Evolutionary conservation across 1,140 invertebrate species (phyloP), one percentile per base, ranked within the genome.

Genomic region (Holcopasites calliopsidis): DNA sequence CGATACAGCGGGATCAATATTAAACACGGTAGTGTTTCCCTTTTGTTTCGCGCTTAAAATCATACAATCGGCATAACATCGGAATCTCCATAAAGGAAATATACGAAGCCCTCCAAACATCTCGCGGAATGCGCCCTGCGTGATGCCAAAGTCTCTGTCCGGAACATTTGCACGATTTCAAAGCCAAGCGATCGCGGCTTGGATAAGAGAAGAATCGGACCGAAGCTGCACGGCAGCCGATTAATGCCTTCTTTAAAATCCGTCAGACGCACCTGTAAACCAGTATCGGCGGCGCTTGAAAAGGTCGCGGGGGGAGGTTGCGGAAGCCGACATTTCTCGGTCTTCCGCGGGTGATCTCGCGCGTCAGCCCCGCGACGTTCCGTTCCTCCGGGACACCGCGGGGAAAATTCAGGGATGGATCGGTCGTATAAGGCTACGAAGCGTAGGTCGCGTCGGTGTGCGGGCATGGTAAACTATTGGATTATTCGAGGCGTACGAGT

Each of bases 401-500:
- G 23, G 44, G 52, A 60, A 79, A 69, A 83, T 69, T 58, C 74
- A 44, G n/a, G 21, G 42, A 77, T 73, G 55, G n/a, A 52, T 44
- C 57, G 49, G 55, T 40, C 73, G 31, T 76, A 52, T 13, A 71
- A 54, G 26, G 13, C 21, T 40, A 33, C 10, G 31, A 23, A 3
- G 40, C 23, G 49, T 69, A 38, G 57, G 42, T 21, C 5, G 33
- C 35, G 50, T 7, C 42, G 2, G 18, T 49, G 60, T 66, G 71
- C 77, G 66, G 76, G 83, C 74, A 54, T 42, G 64, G 72, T 77
- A 55, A 88, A 88, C 89, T 90, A 90, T 90, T 88, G 88, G 90
- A 89, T 90, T 90, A 91, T 91, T 88, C 86, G 76, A 85, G 71
- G 78, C 76, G 79, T 76, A 79, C 64, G 70, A 81, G 79, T 78